Percentiles rank a stretch among this genome's conserved stretches.
These are phyloP conservation scores for Deilephila elpenor DNA, from an alignment of 2,888 invertebrate genomes.

Conservation along the genomic window DNA sequence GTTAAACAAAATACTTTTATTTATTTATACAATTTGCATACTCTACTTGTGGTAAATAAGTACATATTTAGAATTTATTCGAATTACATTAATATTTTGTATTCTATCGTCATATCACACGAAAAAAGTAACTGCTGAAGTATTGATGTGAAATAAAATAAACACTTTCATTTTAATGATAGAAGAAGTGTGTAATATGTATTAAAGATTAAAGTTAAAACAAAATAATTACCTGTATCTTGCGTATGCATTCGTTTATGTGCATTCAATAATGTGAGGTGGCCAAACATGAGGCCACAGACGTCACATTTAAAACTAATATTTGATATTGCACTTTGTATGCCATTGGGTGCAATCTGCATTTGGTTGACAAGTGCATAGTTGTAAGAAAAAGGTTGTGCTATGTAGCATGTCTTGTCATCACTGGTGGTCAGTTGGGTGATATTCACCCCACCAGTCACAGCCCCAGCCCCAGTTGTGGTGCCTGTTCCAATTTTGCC, in stretches of 20 bases:
- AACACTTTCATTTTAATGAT: too few relatives aligned
- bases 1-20: not conserved
- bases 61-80: too few relatives aligned
- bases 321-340: constrained; percentile 90
- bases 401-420: constrained; percentile 90
- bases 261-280: constrained; percentile 92
- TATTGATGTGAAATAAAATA: too few relatives aligned
- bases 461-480: constrained; percentile 78
- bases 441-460: constrained; percentile 87
- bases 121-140: too few relatives aligned
- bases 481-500: constrained; percentile 84
- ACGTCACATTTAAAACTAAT: constrained; percentile 95
- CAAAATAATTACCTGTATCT: constrained; percentile 73
- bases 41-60: too few relatives aligned
- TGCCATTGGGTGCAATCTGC: constrained; percentile 89
- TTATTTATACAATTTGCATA: too few relatives aligned
- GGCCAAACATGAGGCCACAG: constrained; percentile 93
- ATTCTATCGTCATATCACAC: too few relatives aligned
- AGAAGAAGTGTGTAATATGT: too few relatives aligned
- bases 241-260: constrained; percentile 92
- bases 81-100: too few relatives aligned
- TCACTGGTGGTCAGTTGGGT: constrained; percentile 87
- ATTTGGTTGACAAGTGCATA: constrained; percentile 94
- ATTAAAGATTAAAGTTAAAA: not conserved
- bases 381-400: constrained; percentile 91